These are phyloP conservation scores for Serinus canaria DNA, from an alignment of 2,113 vertebrate genomes.

Conservation along the genomic window DNA sequence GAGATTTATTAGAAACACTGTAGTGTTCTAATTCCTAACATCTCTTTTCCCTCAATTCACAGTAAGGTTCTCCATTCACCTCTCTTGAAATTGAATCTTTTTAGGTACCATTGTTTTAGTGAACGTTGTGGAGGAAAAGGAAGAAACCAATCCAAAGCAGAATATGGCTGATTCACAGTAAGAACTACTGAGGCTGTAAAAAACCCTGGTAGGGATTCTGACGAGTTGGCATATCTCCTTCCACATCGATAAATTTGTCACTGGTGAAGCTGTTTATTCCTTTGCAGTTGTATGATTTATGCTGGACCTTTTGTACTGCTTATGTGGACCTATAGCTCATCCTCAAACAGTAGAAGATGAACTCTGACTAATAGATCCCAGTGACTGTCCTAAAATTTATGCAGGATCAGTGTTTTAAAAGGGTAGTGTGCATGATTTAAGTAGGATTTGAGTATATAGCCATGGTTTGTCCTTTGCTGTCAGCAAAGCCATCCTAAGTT, in stretches of 20 bases:
- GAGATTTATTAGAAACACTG: slow-evolving; percentile 18
- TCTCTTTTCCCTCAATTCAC: neutral
- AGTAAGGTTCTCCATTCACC: neutral
- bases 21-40: neutral
- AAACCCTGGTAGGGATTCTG: neutral
- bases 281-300: neutral
- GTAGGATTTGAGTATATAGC: neutral
- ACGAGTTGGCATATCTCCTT: slow-evolving; percentile 15
- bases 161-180: neutral
- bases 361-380: slow-evolving; percentile 7
- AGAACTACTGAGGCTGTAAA: slow-evolving; percentile 4
- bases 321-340: slow-evolving; percentile 27
- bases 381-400: slow-evolving; percentile 2
- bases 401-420: slow-evolving; percentile 37
- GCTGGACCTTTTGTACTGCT: slow-evolving; percentile 6
- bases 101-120: neutral
- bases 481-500: slow-evolving; percentile 55
- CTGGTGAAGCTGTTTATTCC: slow-evolving; percentile 8
- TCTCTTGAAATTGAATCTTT: neutral
- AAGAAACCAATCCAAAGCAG: neutral
- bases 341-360: slow-evolving; percentile 10
- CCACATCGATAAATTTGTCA: slow-evolving; percentile 3
- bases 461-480: slow-evolving; percentile 61
- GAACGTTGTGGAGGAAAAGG: neutral
- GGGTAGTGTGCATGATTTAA: slow-evolving; percentile 30